phyloP scores from a whole-genome alignment of 2,113 vertebrate species.

The Mirza zaza region DNA sequence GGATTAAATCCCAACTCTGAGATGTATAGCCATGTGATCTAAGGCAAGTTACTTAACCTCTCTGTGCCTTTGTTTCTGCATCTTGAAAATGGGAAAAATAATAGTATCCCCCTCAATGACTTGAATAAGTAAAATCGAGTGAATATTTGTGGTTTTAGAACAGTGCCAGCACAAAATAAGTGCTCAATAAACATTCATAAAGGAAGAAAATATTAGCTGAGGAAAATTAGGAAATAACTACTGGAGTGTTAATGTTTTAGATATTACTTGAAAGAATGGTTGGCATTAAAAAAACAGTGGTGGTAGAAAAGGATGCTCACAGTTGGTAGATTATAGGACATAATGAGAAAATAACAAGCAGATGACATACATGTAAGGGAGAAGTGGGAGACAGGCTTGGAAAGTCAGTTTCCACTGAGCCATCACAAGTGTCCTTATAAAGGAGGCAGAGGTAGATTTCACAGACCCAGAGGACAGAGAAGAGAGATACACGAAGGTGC shows the following conservation, averaged over 20 bases:
- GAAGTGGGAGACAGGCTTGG: neutral
- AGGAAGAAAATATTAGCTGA: neutral
- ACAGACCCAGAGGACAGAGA: neutral
- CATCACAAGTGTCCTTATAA: neutral
- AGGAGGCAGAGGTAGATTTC: neutral
- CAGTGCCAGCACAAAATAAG: neutral
- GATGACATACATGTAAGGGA: neutral
- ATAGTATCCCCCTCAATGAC: neutral
- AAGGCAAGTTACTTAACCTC: neutral
- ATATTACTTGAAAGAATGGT: neutral
- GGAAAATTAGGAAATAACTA: neutral
- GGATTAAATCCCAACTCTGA: neutral
- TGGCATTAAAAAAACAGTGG: neutral
- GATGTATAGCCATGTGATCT: neutral
- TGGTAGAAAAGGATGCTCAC: neutral
- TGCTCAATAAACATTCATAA: neutral
- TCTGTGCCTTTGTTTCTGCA: neutral
- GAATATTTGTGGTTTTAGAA: neutral
- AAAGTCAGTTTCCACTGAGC: neutral
- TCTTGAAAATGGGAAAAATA: neutral
- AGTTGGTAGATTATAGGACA: neutral
- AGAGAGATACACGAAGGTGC: neutral
- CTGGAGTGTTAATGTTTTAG: neutral
- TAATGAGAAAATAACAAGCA: neutral
- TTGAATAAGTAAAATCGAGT: neutral